These are phyloP conservation scores for Microcebus murinus DNA, from an alignment of 2,113 vertebrate genomes.

Conservation along the genomic window DNA sequence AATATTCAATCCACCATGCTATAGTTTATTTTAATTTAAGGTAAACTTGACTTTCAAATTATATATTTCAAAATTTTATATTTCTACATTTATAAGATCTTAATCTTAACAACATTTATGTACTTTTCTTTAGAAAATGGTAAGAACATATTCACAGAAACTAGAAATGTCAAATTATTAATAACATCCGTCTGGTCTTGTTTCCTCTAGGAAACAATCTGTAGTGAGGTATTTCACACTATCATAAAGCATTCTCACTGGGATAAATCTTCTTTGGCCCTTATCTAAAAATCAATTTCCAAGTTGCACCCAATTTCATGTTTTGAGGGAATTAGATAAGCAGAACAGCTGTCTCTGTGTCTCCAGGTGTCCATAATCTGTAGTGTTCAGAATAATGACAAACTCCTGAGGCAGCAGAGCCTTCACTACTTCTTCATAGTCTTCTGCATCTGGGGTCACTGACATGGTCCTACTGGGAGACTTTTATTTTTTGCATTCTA, in stretches of 20 bases:
- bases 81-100: background rate
- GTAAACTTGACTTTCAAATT: background rate
- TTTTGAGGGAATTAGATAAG: background rate
- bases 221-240: background rate
- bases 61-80: background rate
- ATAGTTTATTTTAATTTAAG: background rate
- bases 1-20: background rate
- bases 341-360: background rate
- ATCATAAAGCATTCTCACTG: too few species aligned
- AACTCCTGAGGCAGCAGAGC: too few species aligned
- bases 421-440: rapidly evolving
- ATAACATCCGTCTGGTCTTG: background rate
- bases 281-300: background rate
- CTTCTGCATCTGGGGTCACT: background rate
- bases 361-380: background rate
- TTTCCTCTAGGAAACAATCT: background rate
- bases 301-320: background rate
- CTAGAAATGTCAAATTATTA: background rate
- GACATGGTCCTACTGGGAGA: background rate
- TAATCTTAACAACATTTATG: background rate
- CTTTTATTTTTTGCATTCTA: background rate
- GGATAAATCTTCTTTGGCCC: background rate
- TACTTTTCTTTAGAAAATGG: background rate
- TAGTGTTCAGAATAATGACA: background rate
- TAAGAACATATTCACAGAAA: background rate